These are phyloP conservation scores for Philotrypesis tridentata DNA, from an alignment of 1,140 invertebrate genomes.

Conservation along the genomic window DNA sequence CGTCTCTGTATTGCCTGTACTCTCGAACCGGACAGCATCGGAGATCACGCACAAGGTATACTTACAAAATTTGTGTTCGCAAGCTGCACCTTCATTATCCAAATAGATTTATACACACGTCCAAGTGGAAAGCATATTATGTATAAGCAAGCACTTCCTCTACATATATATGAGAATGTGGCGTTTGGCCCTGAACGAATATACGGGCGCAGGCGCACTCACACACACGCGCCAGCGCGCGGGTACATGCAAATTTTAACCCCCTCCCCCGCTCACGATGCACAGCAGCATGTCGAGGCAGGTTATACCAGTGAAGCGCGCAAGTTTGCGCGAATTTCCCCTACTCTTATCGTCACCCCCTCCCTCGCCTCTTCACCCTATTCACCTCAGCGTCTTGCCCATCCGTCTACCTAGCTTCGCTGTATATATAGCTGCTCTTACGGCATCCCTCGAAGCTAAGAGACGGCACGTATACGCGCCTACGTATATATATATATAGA, in stretches of 20 bases:
- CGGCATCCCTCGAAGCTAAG: background rate
- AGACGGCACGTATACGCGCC: slow-evolving; percentile 46
- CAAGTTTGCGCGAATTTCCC: background rate
- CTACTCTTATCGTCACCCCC: background rate
- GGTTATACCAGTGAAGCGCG: background rate
- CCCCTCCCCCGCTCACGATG: background rate
- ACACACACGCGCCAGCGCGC: background rate
- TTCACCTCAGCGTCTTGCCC: slow-evolving; percentile 28
- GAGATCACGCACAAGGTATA: too few relatives aligned
- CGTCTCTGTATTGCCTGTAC: background rate
- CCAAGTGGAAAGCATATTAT: background rate
- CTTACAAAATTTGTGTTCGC: too few relatives aligned
- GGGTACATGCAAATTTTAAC: slow-evolving; percentile 24
- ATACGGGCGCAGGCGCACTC: background rate
- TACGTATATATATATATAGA: slow-evolving; percentile 15
- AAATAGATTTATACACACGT: background rate
- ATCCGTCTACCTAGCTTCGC: slow-evolving; percentile 27
- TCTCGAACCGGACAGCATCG: too few relatives aligned
- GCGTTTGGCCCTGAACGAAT: background rate
- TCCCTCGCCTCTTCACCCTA: slow-evolving; percentile 20
- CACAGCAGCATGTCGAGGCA: background rate
- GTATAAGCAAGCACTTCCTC: slow-evolving; percentile 17
- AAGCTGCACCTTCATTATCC: background rate
- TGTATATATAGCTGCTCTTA: background rate
- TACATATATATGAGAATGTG: too few relatives aligned